phyloP scores from a whole-genome alignment of 1,140 invertebrate genomes.

The Chlorops oryzae region DNA sequence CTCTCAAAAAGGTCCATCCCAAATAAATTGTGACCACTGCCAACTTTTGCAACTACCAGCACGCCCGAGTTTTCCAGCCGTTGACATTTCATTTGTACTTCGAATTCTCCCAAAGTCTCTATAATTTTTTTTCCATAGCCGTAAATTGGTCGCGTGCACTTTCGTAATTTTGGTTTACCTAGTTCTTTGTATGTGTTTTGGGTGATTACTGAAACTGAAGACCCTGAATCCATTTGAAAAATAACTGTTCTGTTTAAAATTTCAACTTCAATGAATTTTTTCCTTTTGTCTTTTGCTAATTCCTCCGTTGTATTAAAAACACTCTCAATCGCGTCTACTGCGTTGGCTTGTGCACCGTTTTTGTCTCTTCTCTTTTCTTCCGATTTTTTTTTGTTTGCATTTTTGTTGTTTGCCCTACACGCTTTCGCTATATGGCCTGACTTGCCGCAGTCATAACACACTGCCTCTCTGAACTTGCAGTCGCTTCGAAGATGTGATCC shows the following conservation, averaged over 20 bases:
- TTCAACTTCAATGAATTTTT: not conserved
- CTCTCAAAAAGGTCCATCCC: no score
- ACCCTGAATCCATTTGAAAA: no score
- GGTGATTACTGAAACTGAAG: no score
- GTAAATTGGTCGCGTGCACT: not conserved
- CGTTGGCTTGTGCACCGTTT: not conserved
- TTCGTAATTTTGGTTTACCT: not conserved
- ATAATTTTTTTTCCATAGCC: not conserved
- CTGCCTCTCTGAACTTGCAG: not conserved
- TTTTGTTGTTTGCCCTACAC: not conserved
- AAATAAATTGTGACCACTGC: constrained; percentile 20
- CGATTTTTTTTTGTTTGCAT: no score
- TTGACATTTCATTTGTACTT: constrained; percentile 1
- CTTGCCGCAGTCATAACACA: constrained; percentile 1
- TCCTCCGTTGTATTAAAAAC: not conserved
- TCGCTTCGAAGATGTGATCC: not conserved
- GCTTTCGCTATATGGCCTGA: not conserved
- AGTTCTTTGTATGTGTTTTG: not conserved
- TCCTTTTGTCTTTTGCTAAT: not conserved
- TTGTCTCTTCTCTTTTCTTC: no score
- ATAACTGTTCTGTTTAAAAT: not conserved
- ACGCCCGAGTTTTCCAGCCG: not conserved
- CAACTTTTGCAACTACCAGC: not conserved
- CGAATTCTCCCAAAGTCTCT: not conserved
- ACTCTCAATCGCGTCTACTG: not conserved